phyloP scores from a whole-genome alignment of 2,888 invertebrate species.

The Siphlonurus alternatus region DNA sequence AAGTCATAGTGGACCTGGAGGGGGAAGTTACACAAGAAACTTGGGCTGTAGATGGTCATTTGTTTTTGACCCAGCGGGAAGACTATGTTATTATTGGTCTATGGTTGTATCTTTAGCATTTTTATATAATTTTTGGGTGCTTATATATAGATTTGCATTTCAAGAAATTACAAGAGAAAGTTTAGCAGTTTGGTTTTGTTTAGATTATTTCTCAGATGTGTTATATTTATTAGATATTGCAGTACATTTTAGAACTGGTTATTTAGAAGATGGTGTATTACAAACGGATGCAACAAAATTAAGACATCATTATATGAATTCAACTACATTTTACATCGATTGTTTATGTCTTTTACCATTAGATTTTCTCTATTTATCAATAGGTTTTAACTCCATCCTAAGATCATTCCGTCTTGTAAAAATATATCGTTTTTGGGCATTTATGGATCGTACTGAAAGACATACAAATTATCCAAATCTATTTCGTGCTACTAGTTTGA shows the following conservation, averaged over 20 bases:
- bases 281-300: conserved; percentile 90
- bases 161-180: conserved; percentile 79
- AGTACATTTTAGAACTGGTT: conserved; percentile 95
- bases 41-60: conserved; percentile 72
- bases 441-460: conserved; percentile 94
- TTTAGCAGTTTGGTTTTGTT: conserved; percentile 84
- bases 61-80: conserved; percentile 95
- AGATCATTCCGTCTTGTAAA: conserved; percentile 92
- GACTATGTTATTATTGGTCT: conserved; percentile 93
- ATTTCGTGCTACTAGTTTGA: conserved; percentile 78
- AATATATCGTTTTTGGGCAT: conserved; percentile 96
- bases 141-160: conserved; percentile 97
- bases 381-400: conserved; percentile 84
- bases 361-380: conserved; percentile 95
- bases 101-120: conserved; percentile 93
- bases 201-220: conserved; percentile 94
- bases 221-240: conserved; percentile 91
- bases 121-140: conserved; percentile 95
- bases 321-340: conserved; percentile 94
- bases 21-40: conserved; percentile 42
- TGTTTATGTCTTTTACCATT: conserved; percentile 93
- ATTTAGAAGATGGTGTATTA: conserved; percentile 91
- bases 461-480: conserved; percentile 98
- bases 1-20: conserved; percentile 17
- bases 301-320: conserved; percentile 95